phyloP scores from a whole-genome alignment of 2,888 invertebrate species.

The Lacanobia wlatinum region DNA sequence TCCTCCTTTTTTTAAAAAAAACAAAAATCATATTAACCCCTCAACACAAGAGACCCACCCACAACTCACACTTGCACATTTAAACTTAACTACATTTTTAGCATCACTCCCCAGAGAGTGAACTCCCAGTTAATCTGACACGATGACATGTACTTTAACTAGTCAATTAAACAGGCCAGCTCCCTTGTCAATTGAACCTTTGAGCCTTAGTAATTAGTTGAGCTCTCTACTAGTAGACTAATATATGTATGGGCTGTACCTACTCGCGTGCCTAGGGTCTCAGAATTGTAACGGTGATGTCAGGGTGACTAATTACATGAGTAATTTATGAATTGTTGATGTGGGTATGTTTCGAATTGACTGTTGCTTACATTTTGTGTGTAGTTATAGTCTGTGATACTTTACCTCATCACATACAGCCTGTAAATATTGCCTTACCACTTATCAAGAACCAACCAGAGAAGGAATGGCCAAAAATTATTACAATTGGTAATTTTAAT shows the following conservation, averaged over 20 bases:
- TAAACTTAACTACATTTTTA: conserved; percentile 25
- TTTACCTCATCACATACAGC: too few relatives aligned
- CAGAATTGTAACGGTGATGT: conserved; percentile 14
- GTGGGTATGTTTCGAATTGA: too few relatives aligned
- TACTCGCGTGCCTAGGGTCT: neutral
- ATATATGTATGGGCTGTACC: conserved; percentile 43
- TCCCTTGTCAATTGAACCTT: conserved; percentile 45
- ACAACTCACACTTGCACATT: neutral
- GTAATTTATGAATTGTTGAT: conserved; percentile 13
- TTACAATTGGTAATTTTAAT: too few relatives aligned
- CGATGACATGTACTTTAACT: conserved; percentile 44
- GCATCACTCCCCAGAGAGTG: neutral
- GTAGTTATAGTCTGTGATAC: too few relatives aligned
- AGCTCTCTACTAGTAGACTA: neutral
- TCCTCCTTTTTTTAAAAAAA: too few relatives aligned
- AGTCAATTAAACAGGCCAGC: conserved; percentile 44
- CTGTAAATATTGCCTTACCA: too few relatives aligned
- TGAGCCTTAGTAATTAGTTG: conserved; percentile 49
- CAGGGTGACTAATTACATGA: conserved; percentile 9
- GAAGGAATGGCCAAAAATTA: too few relatives aligned
- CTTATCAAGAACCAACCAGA: too few relatives aligned
- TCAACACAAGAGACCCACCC: neutral
- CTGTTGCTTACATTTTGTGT: too few relatives aligned
- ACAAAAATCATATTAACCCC: too few relatives aligned
- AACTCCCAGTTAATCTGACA: conserved; percentile 23